Evolutionary conservation across 2,113 vertebrate genomes (phyloP), one percentile per base, ranked within the genome.

Genomic region (Atrichornis clamosus): DNA sequence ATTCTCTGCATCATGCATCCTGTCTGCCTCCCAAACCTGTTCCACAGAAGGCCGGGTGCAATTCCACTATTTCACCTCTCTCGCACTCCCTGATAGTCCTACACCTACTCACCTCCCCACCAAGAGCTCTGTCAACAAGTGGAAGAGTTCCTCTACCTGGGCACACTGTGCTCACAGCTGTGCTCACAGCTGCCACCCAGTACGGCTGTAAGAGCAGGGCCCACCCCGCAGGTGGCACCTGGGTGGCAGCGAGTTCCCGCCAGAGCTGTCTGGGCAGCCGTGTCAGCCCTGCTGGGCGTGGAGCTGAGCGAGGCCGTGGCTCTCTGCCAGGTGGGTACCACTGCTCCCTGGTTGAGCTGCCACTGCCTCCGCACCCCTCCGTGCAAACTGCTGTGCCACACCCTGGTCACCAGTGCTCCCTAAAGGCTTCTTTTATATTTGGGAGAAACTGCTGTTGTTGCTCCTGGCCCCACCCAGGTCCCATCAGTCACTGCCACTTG

Each of bases 261-360:
- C 53, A 18, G 46, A 35, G 69, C 62, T 47, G 24, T 27, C 47
- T 5, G 20, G 26, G 53, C 53, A 89, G 87, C 53, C 32, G 53
- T 39, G n/a, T 22, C 62, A 67, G 53, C 32, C 4, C 1, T 49
- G 58, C 49, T 3, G 17, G 42, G 6, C n/a, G 21, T 22, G 44
- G 42, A 49, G 50, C 67, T 42, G 15, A 56, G 85, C 1, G 1
- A 21, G 58, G 26, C 58, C 1, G 3, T n/a, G 69, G 39, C 62
- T 47, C 41, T 55, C 39, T 75, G 70, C 70, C 79, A 46, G 46
- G 6, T 28, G 28, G 62, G 12, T 10, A 13, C 6, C 21, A 12
- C 1, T 7, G 55, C 30, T 60, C n/a, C 53, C 49, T 22, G 24
- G 5, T 6, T 0, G 2, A 47, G 46, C 75, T 67, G 74, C 62